phyloP scores from a whole-genome alignment of 2,797 vertebrate species.

The Atherinosoma microstoma region DNA sequence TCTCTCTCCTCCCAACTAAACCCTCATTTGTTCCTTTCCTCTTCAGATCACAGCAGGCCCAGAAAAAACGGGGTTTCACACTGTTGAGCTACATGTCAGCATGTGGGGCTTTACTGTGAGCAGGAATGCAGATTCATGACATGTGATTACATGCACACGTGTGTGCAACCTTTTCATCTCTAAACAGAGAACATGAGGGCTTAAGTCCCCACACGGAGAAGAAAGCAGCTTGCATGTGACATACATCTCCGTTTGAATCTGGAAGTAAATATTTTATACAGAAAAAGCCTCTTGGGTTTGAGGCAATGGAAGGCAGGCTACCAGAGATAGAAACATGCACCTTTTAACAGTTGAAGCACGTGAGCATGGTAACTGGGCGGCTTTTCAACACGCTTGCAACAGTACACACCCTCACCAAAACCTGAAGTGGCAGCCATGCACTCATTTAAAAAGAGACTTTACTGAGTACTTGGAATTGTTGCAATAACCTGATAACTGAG shows the following conservation, averaged over 20 bases:
- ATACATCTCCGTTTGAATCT: constrained; percentile 53
- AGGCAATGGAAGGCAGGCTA: constrained; percentile 11
- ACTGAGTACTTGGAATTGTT: neutral
- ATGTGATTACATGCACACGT: constrained; percentile 6
- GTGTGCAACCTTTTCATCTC: constrained; percentile 10
- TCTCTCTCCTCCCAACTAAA: constrained; percentile 15
- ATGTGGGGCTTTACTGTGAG: neutral
- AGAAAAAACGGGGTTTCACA: constrained; percentile 18
- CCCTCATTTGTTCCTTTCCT: constrained; percentile 19
- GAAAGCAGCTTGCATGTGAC: constrained; percentile 29
- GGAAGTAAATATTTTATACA: constrained; percentile 77
- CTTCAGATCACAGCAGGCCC: constrained; percentile 21
- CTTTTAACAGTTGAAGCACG: constrained; percentile 51
- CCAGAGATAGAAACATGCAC: constrained; percentile 46
- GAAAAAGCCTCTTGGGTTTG: constrained; percentile 57
- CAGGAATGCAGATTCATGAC: constrained; percentile 3
- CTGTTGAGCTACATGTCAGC: constrained; percentile 17
- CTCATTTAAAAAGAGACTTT: constrained; percentile 8
- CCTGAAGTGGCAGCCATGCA: constrained; percentile 22
- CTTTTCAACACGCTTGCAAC: constrained; percentile 16
- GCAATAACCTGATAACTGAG: constrained; percentile 12
- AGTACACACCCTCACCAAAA: constrained; percentile 15
- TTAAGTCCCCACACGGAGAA: constrained; percentile 26
- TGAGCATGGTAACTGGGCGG: constrained; percentile 36
- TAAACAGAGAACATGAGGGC: constrained; percentile 11